Base-by-base conservation (phyloP, 2,888 invertebrate genomes). In the Acleris literana region DNA sequence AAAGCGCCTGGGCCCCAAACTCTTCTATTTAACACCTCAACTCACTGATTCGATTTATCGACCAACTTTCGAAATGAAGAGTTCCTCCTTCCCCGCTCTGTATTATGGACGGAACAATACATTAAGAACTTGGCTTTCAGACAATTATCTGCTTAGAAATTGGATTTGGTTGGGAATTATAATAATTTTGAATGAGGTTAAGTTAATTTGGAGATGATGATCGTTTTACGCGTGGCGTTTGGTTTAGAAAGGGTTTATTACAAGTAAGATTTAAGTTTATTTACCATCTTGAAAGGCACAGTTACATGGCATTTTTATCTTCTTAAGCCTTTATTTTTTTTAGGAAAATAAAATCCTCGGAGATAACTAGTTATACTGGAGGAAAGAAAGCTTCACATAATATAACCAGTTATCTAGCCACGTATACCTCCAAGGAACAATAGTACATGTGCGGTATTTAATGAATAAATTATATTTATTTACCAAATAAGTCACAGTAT, bases 1-100 rank as follows among this genome's bases (percentile, higher is more conserved):
- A 75, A 79, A 74, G 74, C 78, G 76, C 79, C 78, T 79, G 74
- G 71, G 70, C 72, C 73, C 74, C 74, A 70, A 76, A 79, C 77
- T 77, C 77, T 80, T 81, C 72, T 79, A 80, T 77, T 83, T 84
- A 83, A 82, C 83, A 82, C 80, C 76, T 82, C 80, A 79, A 80
- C 79, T 79, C 79, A 79, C 78, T 81, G 72, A 82, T 81, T 76
- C 78, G 75, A 83, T 83, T 83, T 81, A 82, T 83, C 74, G 78
- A 72, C 75, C 60, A 69, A 68, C 69, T 71, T 70, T 57, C 17
- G 60, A 29, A 65, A 65, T 46, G 65, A 61, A 61, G 65, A 55
- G 73, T 75, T 73, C 73, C 69, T 73, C 77, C 75, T 73, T 72
- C 73, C 71, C 64, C 39, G 46, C 54, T 63, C 25, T 39, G 68